These are phyloP conservation scores for Petrocephalus schoutedeni DNA, from an alignment of 2,797 vertebrate genomes.

Conservation along the genomic window DNA sequence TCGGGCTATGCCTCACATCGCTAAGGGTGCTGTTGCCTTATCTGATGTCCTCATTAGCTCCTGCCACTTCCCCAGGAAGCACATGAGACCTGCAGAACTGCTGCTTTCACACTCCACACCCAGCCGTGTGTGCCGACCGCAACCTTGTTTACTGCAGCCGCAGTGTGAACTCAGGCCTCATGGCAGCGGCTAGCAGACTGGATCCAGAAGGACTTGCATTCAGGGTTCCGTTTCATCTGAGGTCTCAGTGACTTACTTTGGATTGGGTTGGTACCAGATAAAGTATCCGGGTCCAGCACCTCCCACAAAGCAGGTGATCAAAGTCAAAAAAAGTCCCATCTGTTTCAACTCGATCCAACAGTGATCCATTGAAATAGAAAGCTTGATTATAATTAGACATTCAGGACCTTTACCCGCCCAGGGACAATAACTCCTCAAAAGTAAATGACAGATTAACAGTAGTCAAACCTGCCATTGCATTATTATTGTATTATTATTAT, in stretches of 20 bases:
- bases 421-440: background rate
- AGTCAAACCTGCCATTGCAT: background rate
- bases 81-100: background rate
- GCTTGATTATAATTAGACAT: background rate
- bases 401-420: background rate
- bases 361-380: background rate
- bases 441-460: background rate
- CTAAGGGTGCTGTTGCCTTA: background rate
- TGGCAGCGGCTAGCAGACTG: background rate
- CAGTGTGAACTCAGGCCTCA: background rate
- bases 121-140: background rate
- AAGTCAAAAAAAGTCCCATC: background rate
- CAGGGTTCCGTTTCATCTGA: background rate
- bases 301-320: background rate
- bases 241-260: background rate
- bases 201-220: background rate
- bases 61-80: slow-evolving; percentile 24
- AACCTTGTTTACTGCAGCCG: background rate
- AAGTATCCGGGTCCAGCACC: background rate
- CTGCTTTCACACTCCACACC: slow-evolving; percentile 8
- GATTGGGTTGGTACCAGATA: background rate
- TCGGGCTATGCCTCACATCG: background rate
- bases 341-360: background rate
- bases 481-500: background rate
- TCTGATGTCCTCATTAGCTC: background rate